A percentile compares a stretch with the other conserved stretches of the same genome.
These are phyloP conservation scores for Ianthella basta DNA, from an alignment of 37 sponge, comb jelly and placozoan genomes.

Conservation along the genomic window DNA sequence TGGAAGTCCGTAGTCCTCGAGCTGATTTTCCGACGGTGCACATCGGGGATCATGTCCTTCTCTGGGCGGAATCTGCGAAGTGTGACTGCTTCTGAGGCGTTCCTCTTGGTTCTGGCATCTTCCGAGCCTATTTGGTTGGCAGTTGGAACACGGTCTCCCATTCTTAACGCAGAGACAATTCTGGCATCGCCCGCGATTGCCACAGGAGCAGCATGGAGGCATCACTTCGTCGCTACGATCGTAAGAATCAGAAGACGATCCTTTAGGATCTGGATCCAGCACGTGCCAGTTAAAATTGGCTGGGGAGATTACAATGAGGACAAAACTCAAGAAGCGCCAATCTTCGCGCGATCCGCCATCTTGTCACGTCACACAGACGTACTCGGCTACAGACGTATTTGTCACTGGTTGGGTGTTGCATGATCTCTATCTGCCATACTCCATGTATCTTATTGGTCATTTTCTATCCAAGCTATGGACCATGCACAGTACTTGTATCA, in stretches of 20 bases:
- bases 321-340: background rate
- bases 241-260: background rate
- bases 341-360: background rate
- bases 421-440: too few species aligned
- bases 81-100: background rate
- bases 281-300: background rate
- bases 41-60: too few species aligned
- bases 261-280: conserved; percentile 12
- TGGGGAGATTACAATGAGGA: background rate
- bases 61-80: background rate
- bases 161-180: too few species aligned
- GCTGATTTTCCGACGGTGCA: background rate
- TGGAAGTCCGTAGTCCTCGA: background rate
- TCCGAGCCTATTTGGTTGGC: conserved; percentile 8
- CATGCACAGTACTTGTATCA: too few species aligned
- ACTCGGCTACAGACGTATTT: too few species aligned
- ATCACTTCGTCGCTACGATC: background rate
- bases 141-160: background rate
- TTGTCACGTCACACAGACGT: too few species aligned
- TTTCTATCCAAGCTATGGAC: too few species aligned
- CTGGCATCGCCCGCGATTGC: background rate
- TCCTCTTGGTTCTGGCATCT: conserved; percentile 5
- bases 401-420: too few species aligned
- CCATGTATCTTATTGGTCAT: too few species aligned
- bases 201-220: conserved; percentile 2